phyloP scores from a whole-genome alignment of 2,797 vertebrate genomes.

The Hippocampus kuda region DNA sequence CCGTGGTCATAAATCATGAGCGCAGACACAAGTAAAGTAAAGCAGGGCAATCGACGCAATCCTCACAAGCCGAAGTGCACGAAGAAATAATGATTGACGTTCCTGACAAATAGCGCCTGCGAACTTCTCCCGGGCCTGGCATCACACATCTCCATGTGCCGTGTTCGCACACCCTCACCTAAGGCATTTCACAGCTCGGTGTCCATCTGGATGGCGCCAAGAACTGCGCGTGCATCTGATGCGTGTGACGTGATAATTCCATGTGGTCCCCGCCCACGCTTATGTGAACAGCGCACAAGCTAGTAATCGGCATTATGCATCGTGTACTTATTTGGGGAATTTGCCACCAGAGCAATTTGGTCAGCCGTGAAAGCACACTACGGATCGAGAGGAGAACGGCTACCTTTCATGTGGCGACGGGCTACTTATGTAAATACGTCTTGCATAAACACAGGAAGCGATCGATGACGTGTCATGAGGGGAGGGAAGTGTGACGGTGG shows the following conservation, averaged over 20 bases:
- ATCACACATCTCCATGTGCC: slow-evolving; percentile 18
- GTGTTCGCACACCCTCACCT: slow-evolving; percentile 19
- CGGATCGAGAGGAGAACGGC: background rate
- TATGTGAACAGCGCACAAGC: background rate
- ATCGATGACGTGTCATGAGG: slow-evolving; percentile 42
- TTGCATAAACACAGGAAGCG: slow-evolving; percentile 46
- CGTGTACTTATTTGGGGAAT: background rate
- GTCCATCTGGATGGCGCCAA: slow-evolving; percentile 20
- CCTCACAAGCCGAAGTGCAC: background rate
- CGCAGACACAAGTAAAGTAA: background rate
- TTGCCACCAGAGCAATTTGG: background rate
- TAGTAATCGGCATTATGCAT: slow-evolving; percentile 4
- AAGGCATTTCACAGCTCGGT: slow-evolving; percentile 41
- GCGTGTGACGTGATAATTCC: slow-evolving; percentile 9
- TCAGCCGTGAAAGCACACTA: background rate
- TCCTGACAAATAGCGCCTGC: background rate
- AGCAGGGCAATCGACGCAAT: background rate
- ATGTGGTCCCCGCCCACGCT: background rate
- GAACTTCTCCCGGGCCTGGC: slow-evolving; percentile 11
- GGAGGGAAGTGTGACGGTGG: background rate
- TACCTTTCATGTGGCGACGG: background rate
- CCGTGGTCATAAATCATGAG: background rate
- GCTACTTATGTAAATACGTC: slow-evolving; percentile 38
- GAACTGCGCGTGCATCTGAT: background rate
- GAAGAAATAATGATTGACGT: background rate